Percentiles rank a stretch among this genome's conserved stretches.
Evolutionary conservation across 2,113 vertebrate species (phyloP).

Genomic region (Stictonetta naevosa): DNA sequence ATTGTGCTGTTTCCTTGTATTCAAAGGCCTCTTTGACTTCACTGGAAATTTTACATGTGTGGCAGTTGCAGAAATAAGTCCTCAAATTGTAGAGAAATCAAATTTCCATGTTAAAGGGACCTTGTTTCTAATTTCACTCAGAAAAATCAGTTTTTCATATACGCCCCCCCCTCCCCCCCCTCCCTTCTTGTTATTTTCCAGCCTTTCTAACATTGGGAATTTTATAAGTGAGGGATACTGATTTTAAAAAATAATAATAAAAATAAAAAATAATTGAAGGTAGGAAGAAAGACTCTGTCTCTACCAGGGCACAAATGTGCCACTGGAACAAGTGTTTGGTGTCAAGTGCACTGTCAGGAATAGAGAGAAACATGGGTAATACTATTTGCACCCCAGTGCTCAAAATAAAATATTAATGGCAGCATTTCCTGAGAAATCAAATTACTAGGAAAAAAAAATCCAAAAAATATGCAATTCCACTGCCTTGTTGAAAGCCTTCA

Average conservation of each 20-base stretch:
- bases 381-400: constrained; percentile 5
- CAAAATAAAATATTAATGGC: constrained; percentile 66
- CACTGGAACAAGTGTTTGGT: constrained; percentile 8
- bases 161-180: background rate
- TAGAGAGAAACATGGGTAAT: constrained; percentile 31
- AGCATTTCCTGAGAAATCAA: constrained; percentile 55
- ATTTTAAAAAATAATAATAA: background rate
- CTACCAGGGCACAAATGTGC: constrained; percentile 30
- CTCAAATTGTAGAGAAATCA: constrained; percentile 51
- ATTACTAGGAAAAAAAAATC: constrained; percentile 32
- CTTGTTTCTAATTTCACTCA: constrained; percentile 49
- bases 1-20: constrained; percentile 50
- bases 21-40: constrained; percentile 52
- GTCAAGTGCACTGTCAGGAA: background rate
- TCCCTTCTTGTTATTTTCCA: background rate
- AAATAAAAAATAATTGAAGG: background rate
- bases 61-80: constrained; percentile 48
- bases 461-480: constrained; percentile 4
- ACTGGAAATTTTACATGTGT: constrained; percentile 52
- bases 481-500: constrained; percentile 24
- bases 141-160: constrained; percentile 39
- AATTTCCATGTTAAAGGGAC: constrained; percentile 56
- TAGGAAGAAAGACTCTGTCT: background rate
- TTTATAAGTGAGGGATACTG: background rate
- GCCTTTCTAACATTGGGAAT: constrained; percentile 1